phyloP scores from a whole-genome alignment of 2,888 invertebrate genomes.

The Ophion slaviceki region DNA sequence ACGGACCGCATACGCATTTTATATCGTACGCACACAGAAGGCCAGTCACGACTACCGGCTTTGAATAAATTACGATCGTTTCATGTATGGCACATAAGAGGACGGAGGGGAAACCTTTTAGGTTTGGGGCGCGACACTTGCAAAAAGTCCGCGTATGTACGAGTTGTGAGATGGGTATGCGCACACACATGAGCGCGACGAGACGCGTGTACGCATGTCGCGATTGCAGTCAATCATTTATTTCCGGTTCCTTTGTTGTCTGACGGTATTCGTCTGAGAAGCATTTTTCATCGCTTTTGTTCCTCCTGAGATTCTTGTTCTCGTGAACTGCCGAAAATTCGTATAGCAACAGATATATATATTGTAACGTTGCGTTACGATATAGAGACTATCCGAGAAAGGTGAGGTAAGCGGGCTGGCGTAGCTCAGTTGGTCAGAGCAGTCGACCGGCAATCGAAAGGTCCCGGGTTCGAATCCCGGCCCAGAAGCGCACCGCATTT shows the following conservation, averaged over 20 bases:
- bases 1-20: too few species aligned
- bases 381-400: too few species aligned
- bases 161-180: background rate
- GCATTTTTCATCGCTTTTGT: background rate
- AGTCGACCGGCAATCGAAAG: too few species aligned
- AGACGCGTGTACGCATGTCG: slow-evolving; percentile 11
- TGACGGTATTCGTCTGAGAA: slow-evolving; percentile 12
- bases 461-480: too few species aligned
- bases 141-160: background rate
- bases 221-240: slow-evolving; percentile 50
- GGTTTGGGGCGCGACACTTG: background rate
- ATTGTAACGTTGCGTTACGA: too few species aligned
- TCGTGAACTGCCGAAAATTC: background rate
- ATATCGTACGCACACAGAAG: background rate
- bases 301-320: background rate
- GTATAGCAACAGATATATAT: too few species aligned
- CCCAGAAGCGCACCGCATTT: too few species aligned
- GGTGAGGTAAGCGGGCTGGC: too few species aligned
- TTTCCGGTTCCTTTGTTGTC: slow-evolving; percentile 56
- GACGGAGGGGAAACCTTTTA: slow-evolving; percentile 14
- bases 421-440: too few species aligned
- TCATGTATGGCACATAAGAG: slow-evolving; percentile 34
- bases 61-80: slow-evolving; percentile 55
- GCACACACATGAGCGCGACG: background rate
- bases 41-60: slow-evolving; percentile 51